Conservation (phyloP, 30 jellyfish, hydroid and myxozoan species). For the Catostylus mosaicus region DNA sequence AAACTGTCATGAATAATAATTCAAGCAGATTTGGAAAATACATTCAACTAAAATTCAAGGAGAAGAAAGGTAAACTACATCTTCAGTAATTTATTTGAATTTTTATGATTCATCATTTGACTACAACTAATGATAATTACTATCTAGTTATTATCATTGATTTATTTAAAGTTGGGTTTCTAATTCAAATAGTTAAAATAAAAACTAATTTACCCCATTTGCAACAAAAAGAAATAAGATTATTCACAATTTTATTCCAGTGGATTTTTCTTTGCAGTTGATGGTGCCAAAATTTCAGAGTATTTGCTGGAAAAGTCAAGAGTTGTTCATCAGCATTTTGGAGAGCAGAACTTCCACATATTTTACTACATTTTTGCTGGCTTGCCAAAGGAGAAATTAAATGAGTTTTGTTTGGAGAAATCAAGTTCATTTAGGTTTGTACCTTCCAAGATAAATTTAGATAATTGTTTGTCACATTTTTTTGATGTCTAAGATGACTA, state of each 20-base stretch:
- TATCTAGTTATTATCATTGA: no score
- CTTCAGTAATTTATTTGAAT: not conserved
- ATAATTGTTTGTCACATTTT: no score
- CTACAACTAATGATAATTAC: no score
- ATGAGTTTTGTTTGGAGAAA: slow-evolving; percentile 33
- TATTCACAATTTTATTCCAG: not conserved
- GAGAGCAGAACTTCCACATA: slow-evolving; percentile 72
- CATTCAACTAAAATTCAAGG: slow-evolving; percentile 49
- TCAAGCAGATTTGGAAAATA: slow-evolving; percentile 82
- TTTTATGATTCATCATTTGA: not conserved
- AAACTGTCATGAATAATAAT: slow-evolving; percentile 71
- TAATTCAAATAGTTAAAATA: no score
- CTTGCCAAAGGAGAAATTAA: slow-evolving; percentile 28
- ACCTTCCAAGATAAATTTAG: no score
- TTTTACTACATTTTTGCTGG: slow-evolving; percentile 68
- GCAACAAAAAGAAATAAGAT: no score
- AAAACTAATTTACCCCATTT: no score
- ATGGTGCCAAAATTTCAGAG: slow-evolving; percentile 72
- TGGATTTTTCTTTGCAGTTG: slow-evolving; percentile 25
- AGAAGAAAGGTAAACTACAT: slow-evolving; percentile 30
- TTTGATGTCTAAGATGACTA: no score
- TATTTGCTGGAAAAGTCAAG: slow-evolving; percentile 71
- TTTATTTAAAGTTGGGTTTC: no score
- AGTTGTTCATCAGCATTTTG: slow-evolving; percentile 64
- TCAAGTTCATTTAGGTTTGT: slow-evolving; percentile 19